Evolutionary conservation across 2,888 invertebrate genomes (phyloP), one percentile per base, ranked within the genome.

Genomic region (Leucozona laternaria): DNA sequence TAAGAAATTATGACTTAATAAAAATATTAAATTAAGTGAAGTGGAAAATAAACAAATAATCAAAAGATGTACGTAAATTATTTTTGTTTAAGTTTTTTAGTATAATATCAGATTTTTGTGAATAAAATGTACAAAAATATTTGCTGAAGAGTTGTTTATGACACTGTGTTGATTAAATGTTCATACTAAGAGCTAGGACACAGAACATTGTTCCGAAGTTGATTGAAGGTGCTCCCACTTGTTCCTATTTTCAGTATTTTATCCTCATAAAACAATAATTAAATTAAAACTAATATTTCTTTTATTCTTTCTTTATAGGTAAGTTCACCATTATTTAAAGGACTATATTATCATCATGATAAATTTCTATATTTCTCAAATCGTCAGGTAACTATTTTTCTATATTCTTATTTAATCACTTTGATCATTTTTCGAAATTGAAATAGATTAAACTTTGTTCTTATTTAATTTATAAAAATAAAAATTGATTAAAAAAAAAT

Each of bases 331-430:
- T 31, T n/a, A 53, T 15, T 4, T 10, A 8, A 60, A 37, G 20
- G 25, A 37, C 28, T 31, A 10, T n/a, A 10, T 1, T 13, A n/a
- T 34, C 11, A 66, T 25, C 15, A 50, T 66, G 55, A 72, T 20
- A 13, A 11, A 17, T 5, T 43, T 55, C 2, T 13, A 20, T n/a
- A 37, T 40, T 57, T 50, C 2, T 5, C 25, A 28, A 34, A 28
- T 20, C 34, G 57, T 48, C 55, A 71, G 81, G 80, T 81, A 70
- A 80, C 11, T 58, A 37, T 17, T 57, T 57, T 48, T 6, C 6
- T n/a, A 50, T 20, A 34, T 58, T 20, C 0, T 34, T 37, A 4
- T 8, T 10, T 53, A 2, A 11, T 20, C 4, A 4, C 8, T 17
- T 45, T 10, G 10, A 2, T 45, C 0, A 2, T 0, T 2, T 7